Evolutionary conservation across 2,113 vertebrate genomes (phyloP).

Genomic region (Micromys minutus): DNA sequence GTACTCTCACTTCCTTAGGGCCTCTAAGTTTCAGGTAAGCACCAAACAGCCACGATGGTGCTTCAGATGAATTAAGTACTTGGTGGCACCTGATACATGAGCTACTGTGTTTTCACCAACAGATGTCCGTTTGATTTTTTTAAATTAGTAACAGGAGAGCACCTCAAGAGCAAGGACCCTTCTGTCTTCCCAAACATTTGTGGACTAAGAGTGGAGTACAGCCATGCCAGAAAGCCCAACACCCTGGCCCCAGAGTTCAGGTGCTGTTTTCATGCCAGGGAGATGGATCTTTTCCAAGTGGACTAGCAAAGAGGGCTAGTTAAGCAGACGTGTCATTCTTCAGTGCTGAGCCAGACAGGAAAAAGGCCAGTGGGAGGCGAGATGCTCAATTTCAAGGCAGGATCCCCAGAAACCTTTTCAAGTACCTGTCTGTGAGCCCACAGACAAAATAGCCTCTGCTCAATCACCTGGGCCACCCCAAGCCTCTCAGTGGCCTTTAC

Average conservation of each 20-base stretch:
- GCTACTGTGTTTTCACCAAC: not conserved
- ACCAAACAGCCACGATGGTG: constrained; percentile 1
- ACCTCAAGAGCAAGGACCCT: not conserved
- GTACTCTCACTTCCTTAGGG: not conserved
- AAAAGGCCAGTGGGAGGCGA: not conserved
- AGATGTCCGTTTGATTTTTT: constrained; percentile 32
- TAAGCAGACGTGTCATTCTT: not conserved
- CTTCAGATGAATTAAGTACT: constrained; percentile 34
- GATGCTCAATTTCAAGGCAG: not conserved
- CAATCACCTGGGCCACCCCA: not conserved
- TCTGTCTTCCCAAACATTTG: not conserved
- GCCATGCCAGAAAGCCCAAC: not conserved
- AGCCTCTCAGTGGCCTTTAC: not conserved
- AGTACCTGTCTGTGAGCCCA: not conserved
- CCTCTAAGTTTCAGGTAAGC: not conserved
- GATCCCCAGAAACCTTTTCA: not conserved
- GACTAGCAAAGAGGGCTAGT: not conserved
- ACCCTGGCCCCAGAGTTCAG: not conserved
- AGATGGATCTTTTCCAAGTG: not conserved
- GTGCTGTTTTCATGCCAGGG: not conserved
- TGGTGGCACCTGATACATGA: not conserved
- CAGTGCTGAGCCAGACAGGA: not conserved
- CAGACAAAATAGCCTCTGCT: not conserved
- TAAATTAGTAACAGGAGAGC: constrained; percentile 25
- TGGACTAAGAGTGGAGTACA: not conserved